Base-by-base conservation (phyloP, 2,888 invertebrate species). In the Chymomyza fuscimana region DNA sequence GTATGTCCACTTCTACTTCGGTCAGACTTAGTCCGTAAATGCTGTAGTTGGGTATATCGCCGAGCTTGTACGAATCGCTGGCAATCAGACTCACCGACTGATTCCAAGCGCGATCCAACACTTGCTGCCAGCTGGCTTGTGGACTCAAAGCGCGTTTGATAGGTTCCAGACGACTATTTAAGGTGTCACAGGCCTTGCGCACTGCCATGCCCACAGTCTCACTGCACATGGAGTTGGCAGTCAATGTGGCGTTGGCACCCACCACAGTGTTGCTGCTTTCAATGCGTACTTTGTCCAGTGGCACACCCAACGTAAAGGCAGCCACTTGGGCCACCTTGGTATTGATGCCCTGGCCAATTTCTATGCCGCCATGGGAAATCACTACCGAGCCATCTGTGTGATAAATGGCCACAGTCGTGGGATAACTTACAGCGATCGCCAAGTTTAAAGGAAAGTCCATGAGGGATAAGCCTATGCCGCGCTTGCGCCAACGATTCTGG, bases 401-500 rank as follows among this genome's bases (percentile, higher is more conserved):
- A 85, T 94, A 96, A 69, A 97, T 94, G 0, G 94, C 93, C 16
- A 96, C 92, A 25, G 94, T 92, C 0, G 94, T 94, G 63, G 94
- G 92, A 72, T 91, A 46, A 94, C 64, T 93, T 93, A 0, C 94
- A 92, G 29, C 92, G 89, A 46, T 93, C 89, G 0, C 90, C 80
- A 1, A 94, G 91, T 0, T 93, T 46, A 46, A 46, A 12, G 40
- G 93, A 92, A 95, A 97, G 79, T 93, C 94, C 94, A 96, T 94
- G 3, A 95, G 93, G 12, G 94, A 93, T 5, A 96, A 86, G n/a
- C 94, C 92, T 1, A 96, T 90, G 0, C 96, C 97, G 52, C 94
- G 93, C 89, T 97, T 97, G 82, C 94, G 95, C 97, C 97, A 97
- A 12, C 95, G 93, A 91, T 97, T 96, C 63, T 93, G 93, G 77